These are phyloP conservation scores for Carterocephalus palaemon DNA, from an alignment of 2,888 invertebrate genomes.

Conservation along the genomic window DNA sequence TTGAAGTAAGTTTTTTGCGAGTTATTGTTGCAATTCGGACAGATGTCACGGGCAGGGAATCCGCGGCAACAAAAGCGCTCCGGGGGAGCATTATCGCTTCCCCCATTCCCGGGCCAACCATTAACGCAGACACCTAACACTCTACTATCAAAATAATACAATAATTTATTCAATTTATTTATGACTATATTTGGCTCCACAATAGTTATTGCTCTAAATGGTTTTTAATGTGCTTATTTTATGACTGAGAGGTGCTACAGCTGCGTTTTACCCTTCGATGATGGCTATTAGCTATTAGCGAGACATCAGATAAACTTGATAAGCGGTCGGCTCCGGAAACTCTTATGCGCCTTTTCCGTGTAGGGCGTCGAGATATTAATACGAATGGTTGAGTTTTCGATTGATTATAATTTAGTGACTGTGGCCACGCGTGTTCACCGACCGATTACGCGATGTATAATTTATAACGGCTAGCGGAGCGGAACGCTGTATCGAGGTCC, in stretches of 20 bases:
- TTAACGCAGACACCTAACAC: constrained; percentile 72
- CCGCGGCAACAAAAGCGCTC: constrained; percentile 69
- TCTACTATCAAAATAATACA: constrained; percentile 69
- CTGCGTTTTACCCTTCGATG: constrained; percentile 67
- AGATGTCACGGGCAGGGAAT: constrained; percentile 75
- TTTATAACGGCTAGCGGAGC: constrained; percentile 27
- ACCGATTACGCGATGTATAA: constrained; percentile 29
- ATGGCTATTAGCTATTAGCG: constrained; percentile 71
- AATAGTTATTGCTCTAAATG: constrained; percentile 75
- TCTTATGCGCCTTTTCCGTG: constrained; percentile 38
- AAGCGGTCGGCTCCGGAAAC: constrained; percentile 51
- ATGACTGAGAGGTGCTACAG: constrained; percentile 64
- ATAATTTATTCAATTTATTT: constrained; percentile 71
- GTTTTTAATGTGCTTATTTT: constrained; percentile 76
- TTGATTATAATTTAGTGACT: constrained; percentile 33
- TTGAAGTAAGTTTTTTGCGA: constrained; percentile 72
- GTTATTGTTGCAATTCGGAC: constrained; percentile 76
- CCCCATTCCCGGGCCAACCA: constrained; percentile 61
- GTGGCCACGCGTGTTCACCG: constrained; percentile 26
- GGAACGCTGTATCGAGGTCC: constrained; percentile 16
- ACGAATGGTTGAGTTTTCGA: constrained; percentile 35
- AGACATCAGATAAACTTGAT: constrained; percentile 65
- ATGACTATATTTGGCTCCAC: constrained; percentile 57
- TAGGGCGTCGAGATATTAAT: constrained; percentile 42
- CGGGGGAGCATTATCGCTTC: constrained; percentile 70